Evolutionary conservation across 35 echinoderm and acorn worm species (phyloP), one percentile per base, ranked within the genome.

Genomic region (Holothuria glaberrima): DNA sequence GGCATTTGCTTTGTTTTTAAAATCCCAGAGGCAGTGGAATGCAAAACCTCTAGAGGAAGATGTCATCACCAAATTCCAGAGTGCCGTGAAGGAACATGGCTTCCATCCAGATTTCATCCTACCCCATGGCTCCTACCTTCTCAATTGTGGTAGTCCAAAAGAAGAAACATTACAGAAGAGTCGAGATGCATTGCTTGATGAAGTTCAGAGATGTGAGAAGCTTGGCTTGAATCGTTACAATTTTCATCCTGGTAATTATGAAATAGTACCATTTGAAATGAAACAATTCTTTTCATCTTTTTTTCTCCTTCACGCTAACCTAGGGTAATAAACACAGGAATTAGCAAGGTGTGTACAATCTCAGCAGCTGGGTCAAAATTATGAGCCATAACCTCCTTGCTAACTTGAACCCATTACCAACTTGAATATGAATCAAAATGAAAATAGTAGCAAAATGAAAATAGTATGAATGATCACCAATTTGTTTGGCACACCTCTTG

Each of bases 81-180:
- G 31, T 97, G 89, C 66, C 30, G 9, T 33, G 48, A 75, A 64
- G 29, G 67, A 83, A 25, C 82, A 90, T 57, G 86, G 85, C 35
- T 97, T 88, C 62, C 88, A 88, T n/a, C 83, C 94, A 22, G 74
- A 93, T 57, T 69, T 91, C 21, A 95, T 95, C 65, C 82, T 94
- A 31, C 94, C 92, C 20, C 94, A 94, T 71, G 94, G 95, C 31
- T 97, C 95, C 7, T 97, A 97, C 57, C 86, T 97, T 0, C 73
- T 97, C 33, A 97, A 97, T 68, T 97, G 95, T 85, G 95, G 92
- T 12, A 94, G 92, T 26, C 95, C 95, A 19, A 94, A 97, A 36
- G 71, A 70, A 30, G 95, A 94, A 52, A 95, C 88, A 20, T 73
- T 97, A 64, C 27, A 76, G 57, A 97, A 97, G 85, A 91, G 91